These are phyloP conservation scores for Helogale parvula DNA, from an alignment of 2,113 vertebrate species.

Conservation along the genomic window DNA sequence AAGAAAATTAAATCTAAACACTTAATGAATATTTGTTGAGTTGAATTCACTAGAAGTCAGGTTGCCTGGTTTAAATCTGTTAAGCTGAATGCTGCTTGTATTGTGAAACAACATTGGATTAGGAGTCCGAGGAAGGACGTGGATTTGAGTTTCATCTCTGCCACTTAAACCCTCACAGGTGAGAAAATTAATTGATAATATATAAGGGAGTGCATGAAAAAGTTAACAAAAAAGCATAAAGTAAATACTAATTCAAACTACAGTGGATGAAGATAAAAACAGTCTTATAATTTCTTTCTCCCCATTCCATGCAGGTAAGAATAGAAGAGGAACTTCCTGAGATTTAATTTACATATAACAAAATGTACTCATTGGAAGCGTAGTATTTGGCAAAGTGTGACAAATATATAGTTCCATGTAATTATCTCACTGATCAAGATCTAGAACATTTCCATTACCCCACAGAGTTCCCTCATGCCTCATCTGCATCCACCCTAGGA, in stretches of 20 bases:
- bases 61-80: neutral
- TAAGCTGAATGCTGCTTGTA: neutral
- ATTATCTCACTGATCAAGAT: neutral
- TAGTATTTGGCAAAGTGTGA: neutral
- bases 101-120: neutral
- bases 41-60: neutral
- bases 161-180: neutral
- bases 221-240: neutral
- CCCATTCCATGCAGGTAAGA: neutral
- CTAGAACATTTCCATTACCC: neutral
- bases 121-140: neutral
- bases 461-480: neutral
- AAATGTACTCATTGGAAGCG: neutral
- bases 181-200: neutral
- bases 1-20: constrained; percentile 25
- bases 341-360: neutral
- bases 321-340: neutral
- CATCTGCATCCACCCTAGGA: neutral
- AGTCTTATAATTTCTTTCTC: neutral
- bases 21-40: neutral
- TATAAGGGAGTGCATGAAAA: neutral
- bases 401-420: neutral
- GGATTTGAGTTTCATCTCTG: neutral
- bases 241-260: neutral
- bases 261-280: neutral